A percentile compares a stretch with the other conserved stretches of the same genome.
These are phyloP conservation scores for Lasioglossum baleicum DNA, from an alignment of 1,140 invertebrate genomes.

Conservation along the genomic window DNA sequence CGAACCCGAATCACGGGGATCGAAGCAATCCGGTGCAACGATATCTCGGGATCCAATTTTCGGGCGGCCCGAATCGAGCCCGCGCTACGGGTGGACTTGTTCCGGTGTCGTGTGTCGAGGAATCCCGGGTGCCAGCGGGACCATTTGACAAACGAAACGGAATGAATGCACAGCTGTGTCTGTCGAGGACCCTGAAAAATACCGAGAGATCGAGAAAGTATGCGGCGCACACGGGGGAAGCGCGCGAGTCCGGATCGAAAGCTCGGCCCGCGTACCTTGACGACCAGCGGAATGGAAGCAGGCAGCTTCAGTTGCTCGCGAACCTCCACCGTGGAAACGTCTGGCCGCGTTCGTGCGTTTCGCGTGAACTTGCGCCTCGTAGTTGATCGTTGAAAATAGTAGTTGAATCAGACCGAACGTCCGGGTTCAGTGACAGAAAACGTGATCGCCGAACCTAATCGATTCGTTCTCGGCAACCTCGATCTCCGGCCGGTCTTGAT, in stretches of 20 bases:
- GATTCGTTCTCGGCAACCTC: not conserved
- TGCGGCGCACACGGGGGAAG: slow-evolving; percentile 48
- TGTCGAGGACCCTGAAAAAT: slow-evolving; percentile 30
- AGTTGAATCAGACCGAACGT: not conserved
- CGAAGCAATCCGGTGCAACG: too few relatives aligned
- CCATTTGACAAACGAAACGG: slow-evolving; percentile 32
- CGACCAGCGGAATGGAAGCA: slow-evolving; percentile 59
- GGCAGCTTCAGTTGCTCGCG: slow-evolving; percentile 73
- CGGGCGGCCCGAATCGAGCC: not conserved
- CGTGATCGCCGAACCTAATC: slow-evolving; percentile 6
- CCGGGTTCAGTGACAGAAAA: not conserved
- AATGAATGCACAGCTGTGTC: slow-evolving; percentile 11
- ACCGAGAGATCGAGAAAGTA: slow-evolving; percentile 52
- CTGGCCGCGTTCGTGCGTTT: slow-evolving; percentile 20
- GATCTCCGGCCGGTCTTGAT: not conserved
- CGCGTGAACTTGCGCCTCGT: not conserved
- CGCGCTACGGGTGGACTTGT: not conserved
- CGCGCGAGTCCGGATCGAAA: slow-evolving; percentile 62
- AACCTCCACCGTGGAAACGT: slow-evolving; percentile 68
- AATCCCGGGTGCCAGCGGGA: not conserved
- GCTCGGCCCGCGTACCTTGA: slow-evolving; percentile 52
- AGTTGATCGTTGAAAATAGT: not conserved
- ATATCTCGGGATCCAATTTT: not conserved
- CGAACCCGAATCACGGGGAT: too few relatives aligned
- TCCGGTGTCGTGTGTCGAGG: not conserved